Percentiles rank a stretch among this genome's conserved stretches.
Conservation (phyloP, 2,888 invertebrate genomes). For the Pantelozetes paolii region DNA sequence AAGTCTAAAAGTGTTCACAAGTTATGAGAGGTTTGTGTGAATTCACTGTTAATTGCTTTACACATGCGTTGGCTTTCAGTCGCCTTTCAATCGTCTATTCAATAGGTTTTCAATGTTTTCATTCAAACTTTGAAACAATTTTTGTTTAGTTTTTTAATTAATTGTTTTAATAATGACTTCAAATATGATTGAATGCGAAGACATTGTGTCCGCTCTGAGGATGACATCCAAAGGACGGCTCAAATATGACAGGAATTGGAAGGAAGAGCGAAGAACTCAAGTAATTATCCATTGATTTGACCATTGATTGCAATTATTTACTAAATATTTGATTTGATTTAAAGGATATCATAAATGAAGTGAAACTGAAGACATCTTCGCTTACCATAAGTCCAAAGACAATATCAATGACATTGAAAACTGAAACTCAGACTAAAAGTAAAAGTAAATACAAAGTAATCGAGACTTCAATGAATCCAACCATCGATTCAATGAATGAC, state of each 20-base stretch:
- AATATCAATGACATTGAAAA: not conserved
- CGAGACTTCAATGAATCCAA: not conserved
- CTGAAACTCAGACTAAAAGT: not conserved
- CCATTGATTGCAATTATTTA: not conserved
- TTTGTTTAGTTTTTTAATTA: no score
- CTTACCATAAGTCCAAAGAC: slow-evolving; percentile 19
- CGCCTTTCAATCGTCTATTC: no score
- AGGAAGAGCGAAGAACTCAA: slow-evolving; percentile 44
- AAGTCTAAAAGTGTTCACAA: no score
- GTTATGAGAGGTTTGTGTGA: no score
- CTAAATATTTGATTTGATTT: not conserved
- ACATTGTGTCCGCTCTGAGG: slow-evolving; percentile 41
- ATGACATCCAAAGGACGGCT: slow-evolving; percentile 46
- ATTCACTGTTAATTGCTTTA: no score
- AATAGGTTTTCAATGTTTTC: no score
- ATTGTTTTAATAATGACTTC: not conserved
- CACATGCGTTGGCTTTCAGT: no score
- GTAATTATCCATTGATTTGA: slow-evolving; percentile 28
- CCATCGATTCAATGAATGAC: not conserved
- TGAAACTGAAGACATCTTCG: slow-evolving; percentile 30
- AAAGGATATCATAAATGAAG: slow-evolving; percentile 35
- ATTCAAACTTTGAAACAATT: no score
- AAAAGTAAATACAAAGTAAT: slow-evolving; percentile 23
- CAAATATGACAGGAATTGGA: slow-evolving; percentile 46
- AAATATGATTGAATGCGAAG: not conserved